Conservation (phyloP, 2,113 vertebrate species). For the Macaca mulatta region DNA sequence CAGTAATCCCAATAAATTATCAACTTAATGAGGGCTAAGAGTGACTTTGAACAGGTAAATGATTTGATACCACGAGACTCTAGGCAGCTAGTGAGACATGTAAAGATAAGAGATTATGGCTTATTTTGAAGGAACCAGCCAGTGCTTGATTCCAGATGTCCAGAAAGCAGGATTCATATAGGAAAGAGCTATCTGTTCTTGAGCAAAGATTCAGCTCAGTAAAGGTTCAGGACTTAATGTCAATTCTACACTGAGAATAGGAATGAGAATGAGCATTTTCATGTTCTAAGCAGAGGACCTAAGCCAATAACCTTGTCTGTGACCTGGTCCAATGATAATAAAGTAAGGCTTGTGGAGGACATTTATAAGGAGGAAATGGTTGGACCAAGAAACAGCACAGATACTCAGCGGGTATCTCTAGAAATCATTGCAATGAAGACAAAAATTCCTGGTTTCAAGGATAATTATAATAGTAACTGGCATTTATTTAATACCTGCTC, state of each 20-base stretch:
- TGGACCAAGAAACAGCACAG: neutral
- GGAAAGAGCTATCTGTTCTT: neutral
- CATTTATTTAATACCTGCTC: neutral
- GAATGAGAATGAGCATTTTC: neutral
- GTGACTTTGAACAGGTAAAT: neutral
- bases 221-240: neutral
- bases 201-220: neutral
- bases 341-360: neutral
- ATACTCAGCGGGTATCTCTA: neutral
- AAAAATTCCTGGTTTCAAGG: neutral
- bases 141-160: neutral
- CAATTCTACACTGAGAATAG: neutral
- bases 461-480: neutral
- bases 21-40: neutral
- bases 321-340: neutral
- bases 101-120: neutral
- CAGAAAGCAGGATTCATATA: neutral
- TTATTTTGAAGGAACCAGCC: neutral
- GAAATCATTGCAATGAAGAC: neutral
- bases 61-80: neutral
- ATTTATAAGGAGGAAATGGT: neutral
- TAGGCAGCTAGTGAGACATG: neutral
- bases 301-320: neutral
- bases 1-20: neutral
- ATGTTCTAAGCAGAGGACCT: neutral